Evolutionary conservation across 2,888 invertebrate genomes (phyloP).

Genomic region (Cheilosia urbana): DNA sequence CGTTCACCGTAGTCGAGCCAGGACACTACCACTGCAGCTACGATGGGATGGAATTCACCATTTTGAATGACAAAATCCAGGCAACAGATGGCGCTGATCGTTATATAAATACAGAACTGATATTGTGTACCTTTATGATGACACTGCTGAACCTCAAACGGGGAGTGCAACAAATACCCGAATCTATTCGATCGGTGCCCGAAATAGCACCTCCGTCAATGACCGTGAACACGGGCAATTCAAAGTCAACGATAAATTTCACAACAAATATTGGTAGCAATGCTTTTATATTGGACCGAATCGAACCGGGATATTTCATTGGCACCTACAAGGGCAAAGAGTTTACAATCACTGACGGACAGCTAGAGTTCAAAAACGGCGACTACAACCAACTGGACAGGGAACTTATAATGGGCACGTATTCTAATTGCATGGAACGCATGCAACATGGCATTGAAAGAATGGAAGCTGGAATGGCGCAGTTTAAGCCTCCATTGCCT

Average conservation of each 20-base stretch:
- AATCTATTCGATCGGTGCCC: no score
- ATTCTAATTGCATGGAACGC: not conserved
- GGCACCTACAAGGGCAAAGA: slow-evolving; percentile 18
- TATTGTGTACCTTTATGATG: no score
- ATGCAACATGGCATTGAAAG: slow-evolving; percentile 1
- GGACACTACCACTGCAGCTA: not conserved
- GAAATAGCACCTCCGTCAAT: no score
- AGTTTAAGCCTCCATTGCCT: not conserved
- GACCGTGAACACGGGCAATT: not conserved
- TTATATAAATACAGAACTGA: not conserved
- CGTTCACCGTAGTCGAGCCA: not conserved
- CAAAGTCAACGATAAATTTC: not conserved
- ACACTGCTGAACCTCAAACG: no score
- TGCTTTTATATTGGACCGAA: not conserved
- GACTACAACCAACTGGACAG: not conserved
- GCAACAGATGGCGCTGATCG: not conserved
- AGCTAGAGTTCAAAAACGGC: not conserved
- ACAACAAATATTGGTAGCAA: not conserved
- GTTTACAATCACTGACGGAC: slow-evolving; percentile 7
- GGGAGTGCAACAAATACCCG: no score
- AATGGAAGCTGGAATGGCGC: slow-evolving; percentile 4
- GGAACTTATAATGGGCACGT: not conserved
- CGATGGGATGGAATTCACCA: not conserved
- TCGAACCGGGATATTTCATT: not conserved
- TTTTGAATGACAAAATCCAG: not conserved